These are phyloP conservation scores for Indicator indicator DNA, from an alignment of 2,113 vertebrate genomes.

Conservation along the genomic window DNA sequence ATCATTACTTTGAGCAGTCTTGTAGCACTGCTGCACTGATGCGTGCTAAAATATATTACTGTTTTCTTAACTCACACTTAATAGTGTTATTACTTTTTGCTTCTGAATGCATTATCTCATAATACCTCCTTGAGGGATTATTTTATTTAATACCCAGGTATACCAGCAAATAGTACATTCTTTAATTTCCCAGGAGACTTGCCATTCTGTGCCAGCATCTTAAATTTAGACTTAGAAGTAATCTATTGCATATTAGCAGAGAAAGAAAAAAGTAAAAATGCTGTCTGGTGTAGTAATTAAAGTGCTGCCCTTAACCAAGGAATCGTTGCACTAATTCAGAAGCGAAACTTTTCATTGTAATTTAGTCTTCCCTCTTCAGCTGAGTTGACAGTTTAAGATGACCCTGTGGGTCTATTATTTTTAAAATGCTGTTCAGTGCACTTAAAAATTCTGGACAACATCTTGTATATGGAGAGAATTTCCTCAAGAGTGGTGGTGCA, in stretches of 20 bases:
- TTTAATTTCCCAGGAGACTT: constrained; percentile 50
- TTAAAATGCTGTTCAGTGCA: background rate
- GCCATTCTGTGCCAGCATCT: constrained; percentile 11
- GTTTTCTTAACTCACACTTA: background rate
- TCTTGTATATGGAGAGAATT: background rate
- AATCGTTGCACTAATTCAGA: background rate
- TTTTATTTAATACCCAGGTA: constrained; percentile 36
- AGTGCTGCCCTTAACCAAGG: background rate
- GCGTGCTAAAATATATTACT: background rate
- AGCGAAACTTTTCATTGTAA: background rate
- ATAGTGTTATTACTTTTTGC: background rate
- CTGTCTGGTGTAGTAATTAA: background rate
- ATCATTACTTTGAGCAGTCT: background rate
- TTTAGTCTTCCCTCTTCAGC: constrained; percentile 1
- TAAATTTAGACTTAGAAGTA: constrained; percentile 12
- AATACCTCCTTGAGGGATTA: constrained; percentile 29
- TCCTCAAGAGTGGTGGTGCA: constrained; percentile 16
- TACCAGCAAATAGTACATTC: constrained; percentile 4
- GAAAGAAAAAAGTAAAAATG: background rate
- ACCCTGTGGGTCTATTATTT: background rate
- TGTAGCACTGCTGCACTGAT: background rate
- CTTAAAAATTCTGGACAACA: background rate
- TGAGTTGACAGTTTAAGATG: constrained; percentile 2
- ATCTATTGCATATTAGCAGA: constrained; percentile 18
- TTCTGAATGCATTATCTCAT: constrained; percentile 31